Conservation (phyloP, 2,113 vertebrate genomes). For the Festucalex cinctus region DNA sequence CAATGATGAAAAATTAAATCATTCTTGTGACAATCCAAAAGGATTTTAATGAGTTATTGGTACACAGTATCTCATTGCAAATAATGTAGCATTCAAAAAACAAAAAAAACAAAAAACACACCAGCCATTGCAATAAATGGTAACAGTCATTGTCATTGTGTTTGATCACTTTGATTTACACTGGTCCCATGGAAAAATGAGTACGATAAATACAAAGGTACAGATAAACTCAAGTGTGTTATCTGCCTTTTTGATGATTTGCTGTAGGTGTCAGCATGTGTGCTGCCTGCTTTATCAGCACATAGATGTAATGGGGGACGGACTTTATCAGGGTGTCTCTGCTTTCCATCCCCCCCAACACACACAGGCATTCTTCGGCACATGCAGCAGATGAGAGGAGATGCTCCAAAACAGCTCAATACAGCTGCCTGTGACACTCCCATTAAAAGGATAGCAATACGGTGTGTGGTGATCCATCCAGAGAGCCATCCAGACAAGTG, state of each 20-base stretch:
- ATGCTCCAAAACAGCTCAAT: constrained; percentile 51
- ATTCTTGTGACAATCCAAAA: too few relatives aligned
- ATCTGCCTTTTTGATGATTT: constrained; percentile 47
- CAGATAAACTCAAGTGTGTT: constrained; percentile 43
- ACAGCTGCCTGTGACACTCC: constrained; percentile 28
- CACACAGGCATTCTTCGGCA: constrained; percentile 30
- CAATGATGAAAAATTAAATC: too few relatives aligned
- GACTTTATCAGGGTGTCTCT: constrained; percentile 52
- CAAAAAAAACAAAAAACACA: too few relatives aligned
- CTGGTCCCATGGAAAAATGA: not conserved
- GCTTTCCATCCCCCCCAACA: constrained; percentile 30
- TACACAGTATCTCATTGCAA: too few relatives aligned
- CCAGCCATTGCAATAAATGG: not conserved
- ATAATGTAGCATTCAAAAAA: too few relatives aligned
- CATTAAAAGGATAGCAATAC: constrained; percentile 38
- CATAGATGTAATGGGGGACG: constrained; percentile 46
- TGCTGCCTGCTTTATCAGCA: constrained; percentile 48
- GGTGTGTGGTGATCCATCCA: constrained; percentile 28
- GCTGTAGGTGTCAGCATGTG: constrained; percentile 27
- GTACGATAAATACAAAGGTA: constrained; percentile 31
- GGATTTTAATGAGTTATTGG: too few relatives aligned
- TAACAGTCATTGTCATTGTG: not conserved
- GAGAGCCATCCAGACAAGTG: constrained; percentile 29
- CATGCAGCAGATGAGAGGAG: constrained; percentile 42
- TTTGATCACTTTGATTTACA: not conserved